Conservation (phyloP, 2,888 invertebrate species). For the Athrips mouffetella region DNA sequence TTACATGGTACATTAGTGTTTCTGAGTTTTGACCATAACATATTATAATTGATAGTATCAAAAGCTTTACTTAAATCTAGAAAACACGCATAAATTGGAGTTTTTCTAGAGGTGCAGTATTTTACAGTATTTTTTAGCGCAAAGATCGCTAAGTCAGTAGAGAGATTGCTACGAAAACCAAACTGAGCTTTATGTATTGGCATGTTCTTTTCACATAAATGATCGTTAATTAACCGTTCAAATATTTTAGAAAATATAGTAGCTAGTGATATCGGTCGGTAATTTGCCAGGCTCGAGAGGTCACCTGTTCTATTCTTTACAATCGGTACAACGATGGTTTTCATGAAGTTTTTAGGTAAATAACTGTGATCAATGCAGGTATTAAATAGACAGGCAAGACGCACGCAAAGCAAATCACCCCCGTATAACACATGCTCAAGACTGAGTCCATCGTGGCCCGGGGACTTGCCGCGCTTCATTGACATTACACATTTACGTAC, state of each 20-base stretch:
- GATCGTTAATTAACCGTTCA: conserved; percentile 16
- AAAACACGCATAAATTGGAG: neutral
- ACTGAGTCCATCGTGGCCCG: conserved; percentile 21
- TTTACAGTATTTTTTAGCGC: conserved; percentile 6
- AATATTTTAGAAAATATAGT: conserved; percentile 14
- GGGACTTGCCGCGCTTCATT: conserved; percentile 16
- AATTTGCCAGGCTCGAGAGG: neutral
- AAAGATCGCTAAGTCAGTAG: conserved; percentile 10
- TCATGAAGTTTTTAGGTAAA: conserved; percentile 14
- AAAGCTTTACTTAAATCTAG: too few relatives aligned
- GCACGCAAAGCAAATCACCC: conserved; percentile 8
- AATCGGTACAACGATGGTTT: conserved; percentile 19
- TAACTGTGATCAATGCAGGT: conserved; percentile 3
- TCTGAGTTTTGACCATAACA: too few relatives aligned
- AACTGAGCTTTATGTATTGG: conserved; percentile 17
- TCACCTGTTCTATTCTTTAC: conserved; percentile 17
- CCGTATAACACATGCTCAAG: conserved; percentile 19
- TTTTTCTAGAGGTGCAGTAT: neutral
- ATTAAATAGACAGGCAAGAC: conserved; percentile 1
- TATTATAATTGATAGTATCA: too few relatives aligned
- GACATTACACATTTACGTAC: neutral
- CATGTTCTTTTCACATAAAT: conserved; percentile 10
- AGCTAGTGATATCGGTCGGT: conserved; percentile 12
- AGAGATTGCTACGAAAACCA: conserved; percentile 14
- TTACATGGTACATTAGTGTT: too few relatives aligned